phyloP scores from a whole-genome alignment of 1,140 invertebrate genomes.

The Marisa cornuarietis region DNA sequence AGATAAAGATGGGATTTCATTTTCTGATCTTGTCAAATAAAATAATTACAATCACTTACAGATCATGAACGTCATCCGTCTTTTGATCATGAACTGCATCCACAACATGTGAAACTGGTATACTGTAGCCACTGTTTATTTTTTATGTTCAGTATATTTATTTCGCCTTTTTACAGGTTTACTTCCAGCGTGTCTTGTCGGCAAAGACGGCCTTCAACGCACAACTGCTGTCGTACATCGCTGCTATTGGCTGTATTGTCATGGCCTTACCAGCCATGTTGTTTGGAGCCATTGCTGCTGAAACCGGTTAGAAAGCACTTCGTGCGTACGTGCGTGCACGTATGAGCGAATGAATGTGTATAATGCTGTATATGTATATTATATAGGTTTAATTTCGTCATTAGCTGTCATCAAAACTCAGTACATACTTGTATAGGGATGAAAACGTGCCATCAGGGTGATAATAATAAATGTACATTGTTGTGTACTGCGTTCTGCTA shows the following conservation, averaged over 20 bases:
- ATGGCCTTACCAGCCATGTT: slow-evolving; percentile 97
- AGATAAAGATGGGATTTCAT: too few species aligned
- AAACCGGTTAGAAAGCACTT: slow-evolving; percentile 78
- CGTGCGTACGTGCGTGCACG: neutral
- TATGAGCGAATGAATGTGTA: neutral
- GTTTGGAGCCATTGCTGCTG: slow-evolving; percentile 95
- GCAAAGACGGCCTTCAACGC: slow-evolving; percentile 92
- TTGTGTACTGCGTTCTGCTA: too few species aligned
- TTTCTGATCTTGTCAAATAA: too few species aligned
- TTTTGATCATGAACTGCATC: too few species aligned
- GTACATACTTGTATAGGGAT: too few species aligned
- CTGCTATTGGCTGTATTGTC: slow-evolving; percentile 91
- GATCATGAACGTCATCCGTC: too few species aligned
- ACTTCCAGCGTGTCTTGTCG: slow-evolving; percentile 96
- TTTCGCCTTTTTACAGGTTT: slow-evolving; percentile 86
- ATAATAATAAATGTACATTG: too few species aligned
- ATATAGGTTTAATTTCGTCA: too few species aligned
- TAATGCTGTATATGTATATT: neutral
- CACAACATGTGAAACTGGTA: too few species aligned
- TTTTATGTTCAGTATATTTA: slow-evolving; percentile 15
- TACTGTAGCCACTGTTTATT: neutral
- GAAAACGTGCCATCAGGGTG: too few species aligned
- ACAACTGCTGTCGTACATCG: slow-evolving; percentile 95
- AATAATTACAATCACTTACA: too few species aligned
- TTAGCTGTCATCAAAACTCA: too few species aligned